These are phyloP conservation scores for Rhinophrynus dorsalis DNA, from an alignment of 2,797 vertebrate species.

Conservation along the genomic window DNA sequence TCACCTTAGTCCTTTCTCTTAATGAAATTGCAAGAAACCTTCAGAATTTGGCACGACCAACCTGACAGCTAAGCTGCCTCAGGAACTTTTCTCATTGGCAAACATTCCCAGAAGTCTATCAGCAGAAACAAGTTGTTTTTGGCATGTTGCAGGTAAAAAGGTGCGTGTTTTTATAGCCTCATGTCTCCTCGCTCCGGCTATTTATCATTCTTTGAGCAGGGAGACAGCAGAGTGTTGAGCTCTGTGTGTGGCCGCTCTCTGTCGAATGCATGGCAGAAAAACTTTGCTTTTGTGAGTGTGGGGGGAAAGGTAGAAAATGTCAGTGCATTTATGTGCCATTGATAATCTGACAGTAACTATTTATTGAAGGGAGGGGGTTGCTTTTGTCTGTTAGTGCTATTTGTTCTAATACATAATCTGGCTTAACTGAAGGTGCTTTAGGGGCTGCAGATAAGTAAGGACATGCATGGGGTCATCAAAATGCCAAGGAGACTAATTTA, in stretches of 20 bases:
- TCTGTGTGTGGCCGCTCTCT: constrained; percentile 76
- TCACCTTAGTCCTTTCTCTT: constrained; percentile 25
- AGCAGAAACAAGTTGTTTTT: constrained; percentile 70
- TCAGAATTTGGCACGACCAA: constrained; percentile 14
- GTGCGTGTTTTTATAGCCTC: constrained; percentile 76
- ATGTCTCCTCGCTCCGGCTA: constrained; percentile 71
- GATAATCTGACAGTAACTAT: constrained; percentile 81
- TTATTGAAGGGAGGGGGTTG: constrained; percentile 78
- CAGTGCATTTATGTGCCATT: constrained; percentile 71
- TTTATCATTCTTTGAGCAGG: constrained; percentile 80
- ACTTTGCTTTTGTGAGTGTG: constrained; percentile 26
- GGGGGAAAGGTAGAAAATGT: constrained; percentile 55
- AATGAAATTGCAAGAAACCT: constrained; percentile 14
- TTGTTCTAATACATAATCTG: constrained; percentile 80
- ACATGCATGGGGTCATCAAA: constrained; percentile 77
- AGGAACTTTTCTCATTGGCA: constrained; percentile 36
- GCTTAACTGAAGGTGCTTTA: constrained; percentile 73
- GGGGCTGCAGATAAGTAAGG: constrained; percentile 75
- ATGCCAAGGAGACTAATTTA: constrained; percentile 74
- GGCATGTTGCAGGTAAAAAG: constrained; percentile 70
- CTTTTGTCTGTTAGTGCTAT: constrained; percentile 75
- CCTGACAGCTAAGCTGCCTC: constrained; percentile 18
- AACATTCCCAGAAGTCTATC: constrained; percentile 55
- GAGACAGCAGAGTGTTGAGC: constrained; percentile 70
- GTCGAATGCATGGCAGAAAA: constrained; percentile 52